These are phyloP conservation scores for Cacatua alba DNA, from an alignment of 2,113 vertebrate genomes.

Conservation along the genomic window DNA sequence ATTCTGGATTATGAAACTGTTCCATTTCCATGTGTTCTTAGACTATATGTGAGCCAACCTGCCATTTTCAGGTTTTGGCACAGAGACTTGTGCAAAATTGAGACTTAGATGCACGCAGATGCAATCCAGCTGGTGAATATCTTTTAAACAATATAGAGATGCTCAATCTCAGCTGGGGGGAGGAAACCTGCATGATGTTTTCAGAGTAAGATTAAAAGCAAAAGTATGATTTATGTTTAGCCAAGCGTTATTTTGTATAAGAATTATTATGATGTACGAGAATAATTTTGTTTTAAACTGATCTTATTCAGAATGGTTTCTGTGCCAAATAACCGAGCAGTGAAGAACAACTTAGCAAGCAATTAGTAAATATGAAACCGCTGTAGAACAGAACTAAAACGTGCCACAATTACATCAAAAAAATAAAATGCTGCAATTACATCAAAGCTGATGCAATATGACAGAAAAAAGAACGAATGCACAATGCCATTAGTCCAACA, in stretches of 20 bases:
- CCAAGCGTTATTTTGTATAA: neutral
- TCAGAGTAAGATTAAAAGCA: neutral
- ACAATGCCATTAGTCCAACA: neutral
- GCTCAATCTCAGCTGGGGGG: neutral
- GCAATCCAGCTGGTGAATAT: neutral
- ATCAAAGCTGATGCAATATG: conserved; percentile 21
- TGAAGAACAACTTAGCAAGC: neutral
- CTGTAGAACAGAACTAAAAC: neutral
- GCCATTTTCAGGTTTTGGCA: neutral
- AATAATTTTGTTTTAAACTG: neutral
- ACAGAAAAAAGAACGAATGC: neutral
- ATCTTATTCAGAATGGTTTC: neutral
- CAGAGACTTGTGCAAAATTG: neutral
- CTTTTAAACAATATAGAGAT: conserved; percentile 3
- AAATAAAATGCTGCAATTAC: neutral
- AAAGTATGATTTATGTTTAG: neutral
- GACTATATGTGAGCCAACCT: neutral
- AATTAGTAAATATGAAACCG: neutral
- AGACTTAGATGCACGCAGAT: neutral
- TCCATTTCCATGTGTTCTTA: conserved; percentile 8
- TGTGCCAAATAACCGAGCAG: neutral
- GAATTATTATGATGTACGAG: neutral
- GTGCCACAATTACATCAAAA: neutral
- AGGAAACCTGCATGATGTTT: neutral
- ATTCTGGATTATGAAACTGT: conserved; percentile 38